Base-by-base conservation (phyloP, 2,797 vertebrate genomes). In the Chromobotia macracanthus region DNA sequence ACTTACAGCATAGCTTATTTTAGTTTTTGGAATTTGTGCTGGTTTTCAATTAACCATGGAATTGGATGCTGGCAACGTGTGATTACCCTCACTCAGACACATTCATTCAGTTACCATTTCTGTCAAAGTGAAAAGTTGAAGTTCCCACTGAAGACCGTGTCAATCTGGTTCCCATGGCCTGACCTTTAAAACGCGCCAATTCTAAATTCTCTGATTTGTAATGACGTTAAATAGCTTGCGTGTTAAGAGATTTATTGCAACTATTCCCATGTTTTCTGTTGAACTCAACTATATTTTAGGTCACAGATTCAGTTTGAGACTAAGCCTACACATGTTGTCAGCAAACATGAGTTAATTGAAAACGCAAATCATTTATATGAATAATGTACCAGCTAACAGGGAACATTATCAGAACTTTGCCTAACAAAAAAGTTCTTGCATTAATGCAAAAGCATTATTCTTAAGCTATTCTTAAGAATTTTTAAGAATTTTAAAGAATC, bases 31-130 rank as follows among this genome's bases (percentile, higher is more conserved):
- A 65, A 48, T 35, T 66, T 66, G 44, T 65, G 53, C 38, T 19
- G 18, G 41, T 61, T 76, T 46, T 68, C 58, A 58, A 55, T 66
- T 50, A 58, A 46, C 31, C 38, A 58, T 77, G 50, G 25, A 66
- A 76, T 67, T 76, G 35, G 51, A 56, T 68, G 65, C 50, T 77
- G 19, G 60, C 41, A 63, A 61, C 35, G 6, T 41, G 50, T 61
- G 65, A 31, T 15, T n/a, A 50, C 16, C 10, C 31, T n/a, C 44
- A 18, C 31, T 38, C 28, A 6, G 3, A 28, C 19, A 65, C n/a
- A 9, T 64, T 51, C 41, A 64, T 74, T 64, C 46, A 35, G 28
- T 63, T 64, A 19, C 19, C 1, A 19, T 58, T 74, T 28, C 58
- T 5, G 6, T 61, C 56, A 48, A 13, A 21, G 13, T 75, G 15